Conservation (phyloP, 1,140 invertebrate genomes). For the Dreissena polymorpha region DNA sequence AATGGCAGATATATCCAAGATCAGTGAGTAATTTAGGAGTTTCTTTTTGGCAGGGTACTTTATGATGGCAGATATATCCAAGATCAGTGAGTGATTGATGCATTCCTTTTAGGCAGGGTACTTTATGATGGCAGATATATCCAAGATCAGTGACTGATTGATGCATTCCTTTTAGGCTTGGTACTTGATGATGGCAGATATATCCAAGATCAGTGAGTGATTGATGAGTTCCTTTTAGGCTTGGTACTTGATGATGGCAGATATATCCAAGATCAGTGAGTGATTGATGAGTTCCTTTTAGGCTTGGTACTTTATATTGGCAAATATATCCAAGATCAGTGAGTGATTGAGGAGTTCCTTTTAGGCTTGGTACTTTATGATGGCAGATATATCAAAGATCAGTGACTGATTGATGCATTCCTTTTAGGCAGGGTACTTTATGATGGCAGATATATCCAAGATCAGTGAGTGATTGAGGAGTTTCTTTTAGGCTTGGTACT, state of each 20-base stretch:
- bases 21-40: slow-evolving; percentile 65
- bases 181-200: slow-evolving; percentile 98
- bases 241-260: slow-evolving; percentile 97
- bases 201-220: slow-evolving; percentile 81
- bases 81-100: slow-evolving; percentile 68
- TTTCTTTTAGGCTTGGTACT: slow-evolving; percentile 98
- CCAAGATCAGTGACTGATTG: slow-evolving; percentile 71
- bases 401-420: slow-evolving; percentile 62
- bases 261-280: slow-evolving; percentile 85
- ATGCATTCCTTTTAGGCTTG: slow-evolving; percentile 89
- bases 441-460: slow-evolving; percentile 93
- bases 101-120: slow-evolving; percentile 95
- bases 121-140: slow-evolving; percentile 97
- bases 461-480: slow-evolving; percentile 66
- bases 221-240: slow-evolving; percentile 86
- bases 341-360: slow-evolving; percentile 44
- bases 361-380: slow-evolving; percentile 98
- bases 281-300: slow-evolving; percentile 80
- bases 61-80: slow-evolving; percentile 94
- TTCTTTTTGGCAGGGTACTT: slow-evolving; percentile 99
- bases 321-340: slow-evolving; percentile 87
- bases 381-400: slow-evolving; percentile 90
- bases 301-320: slow-evolving; percentile 98
- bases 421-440: slow-evolving; percentile 99
- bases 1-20: slow-evolving; percentile 91